Evolutionary conservation across 1,140 invertebrate genomes (phyloP).

Genomic region (Scaptomyza graminum): DNA sequence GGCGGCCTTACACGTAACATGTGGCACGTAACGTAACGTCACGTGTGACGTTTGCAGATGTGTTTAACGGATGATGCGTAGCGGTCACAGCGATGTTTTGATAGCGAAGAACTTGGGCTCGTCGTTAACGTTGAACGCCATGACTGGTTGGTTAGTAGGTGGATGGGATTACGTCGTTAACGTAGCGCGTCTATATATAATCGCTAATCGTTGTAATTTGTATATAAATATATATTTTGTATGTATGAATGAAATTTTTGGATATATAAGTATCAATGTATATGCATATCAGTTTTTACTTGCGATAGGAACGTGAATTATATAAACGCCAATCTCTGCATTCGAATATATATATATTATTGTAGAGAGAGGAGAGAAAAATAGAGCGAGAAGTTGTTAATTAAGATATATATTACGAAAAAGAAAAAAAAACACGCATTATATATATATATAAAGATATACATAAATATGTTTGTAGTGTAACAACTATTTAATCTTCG

Average conservation of each 20-base stretch:
- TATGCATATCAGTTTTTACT: slow-evolving; percentile 54
- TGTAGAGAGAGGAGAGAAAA: slow-evolving; percentile 68
- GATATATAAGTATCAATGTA: slow-evolving; percentile 16
- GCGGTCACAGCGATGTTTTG: slow-evolving; percentile 26
- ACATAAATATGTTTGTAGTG: slow-evolving; percentile 4
- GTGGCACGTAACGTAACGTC: slow-evolving; percentile 39
- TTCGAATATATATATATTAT: slow-evolving; percentile 43
- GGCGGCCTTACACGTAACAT: slow-evolving; percentile 74
- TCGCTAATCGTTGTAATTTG: slow-evolving; percentile 38
- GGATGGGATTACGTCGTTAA: slow-evolving; percentile 58
- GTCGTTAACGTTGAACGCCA: slow-evolving; percentile 4
- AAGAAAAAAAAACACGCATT: slow-evolving; percentile 7
- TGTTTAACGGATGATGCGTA: slow-evolving; percentile 22
- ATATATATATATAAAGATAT: background rate
- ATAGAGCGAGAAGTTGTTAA: slow-evolving; percentile 71
- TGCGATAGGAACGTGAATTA: slow-evolving; percentile 80
- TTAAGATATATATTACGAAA: slow-evolving; percentile 31
- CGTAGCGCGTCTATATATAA: slow-evolving; percentile 23
- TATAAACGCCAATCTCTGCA: slow-evolving; percentile 83
- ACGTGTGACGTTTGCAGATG: slow-evolving; percentile 21
- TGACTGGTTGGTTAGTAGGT: slow-evolving; percentile 61
- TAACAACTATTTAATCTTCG: background rate
- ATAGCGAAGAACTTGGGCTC: background rate
- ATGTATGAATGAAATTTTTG: slow-evolving; percentile 8
- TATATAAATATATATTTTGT: slow-evolving; percentile 39